Percentiles rank a stretch among this genome's conserved stretches.
Conservation (phyloP, 1,140 invertebrate genomes). For the Drosophila asahinai region DNA sequence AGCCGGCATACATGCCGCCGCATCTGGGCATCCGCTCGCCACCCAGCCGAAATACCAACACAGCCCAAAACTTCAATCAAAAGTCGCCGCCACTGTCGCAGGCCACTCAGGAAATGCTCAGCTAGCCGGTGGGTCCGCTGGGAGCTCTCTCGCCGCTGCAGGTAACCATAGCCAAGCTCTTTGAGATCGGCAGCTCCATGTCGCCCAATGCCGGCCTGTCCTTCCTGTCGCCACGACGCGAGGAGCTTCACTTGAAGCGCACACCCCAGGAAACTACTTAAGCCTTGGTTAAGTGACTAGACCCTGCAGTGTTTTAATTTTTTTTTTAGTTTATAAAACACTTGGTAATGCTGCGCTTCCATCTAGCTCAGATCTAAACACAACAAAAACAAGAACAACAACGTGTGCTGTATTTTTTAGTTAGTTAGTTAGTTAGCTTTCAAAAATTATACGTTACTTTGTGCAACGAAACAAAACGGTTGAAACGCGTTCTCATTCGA, state of each 20-base stretch:
- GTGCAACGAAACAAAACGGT: too few species aligned
- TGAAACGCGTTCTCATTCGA: too few species aligned
- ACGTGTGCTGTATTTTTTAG: conserved; percentile 34
- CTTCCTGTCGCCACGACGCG: conserved; percentile 75
- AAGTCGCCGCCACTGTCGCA: conserved; percentile 43
- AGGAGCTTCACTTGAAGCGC: conserved; percentile 78
- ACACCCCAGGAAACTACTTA: conserved; percentile 37
- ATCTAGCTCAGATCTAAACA: conserved; percentile 80
- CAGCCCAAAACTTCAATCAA: conserved; percentile 60
- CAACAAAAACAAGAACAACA: conserved; percentile 16
- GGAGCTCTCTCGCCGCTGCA: conserved; percentile 77
- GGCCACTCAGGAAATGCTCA: conserved; percentile 81
- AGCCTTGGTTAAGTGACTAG: not conserved
- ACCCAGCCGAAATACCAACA: conserved; percentile 65
- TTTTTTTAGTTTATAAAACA: conserved; percentile 9
- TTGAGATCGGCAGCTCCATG: conserved; percentile 78
- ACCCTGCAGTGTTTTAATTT: not conserved
- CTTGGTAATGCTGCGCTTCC: conserved; percentile 38
- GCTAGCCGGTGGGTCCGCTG: conserved; percentile 73
- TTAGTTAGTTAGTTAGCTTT: too few species aligned
- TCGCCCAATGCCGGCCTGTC: conserved; percentile 73
- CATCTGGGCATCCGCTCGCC: conserved; percentile 85
- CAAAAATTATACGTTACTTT: too few species aligned
- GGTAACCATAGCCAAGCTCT: conserved; percentile 76
- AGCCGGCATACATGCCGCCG: conserved; percentile 62